Evolutionary conservation across 2,888 invertebrate genomes (phyloP).

Genomic region (Harpagoxenus sublaevis): DNA sequence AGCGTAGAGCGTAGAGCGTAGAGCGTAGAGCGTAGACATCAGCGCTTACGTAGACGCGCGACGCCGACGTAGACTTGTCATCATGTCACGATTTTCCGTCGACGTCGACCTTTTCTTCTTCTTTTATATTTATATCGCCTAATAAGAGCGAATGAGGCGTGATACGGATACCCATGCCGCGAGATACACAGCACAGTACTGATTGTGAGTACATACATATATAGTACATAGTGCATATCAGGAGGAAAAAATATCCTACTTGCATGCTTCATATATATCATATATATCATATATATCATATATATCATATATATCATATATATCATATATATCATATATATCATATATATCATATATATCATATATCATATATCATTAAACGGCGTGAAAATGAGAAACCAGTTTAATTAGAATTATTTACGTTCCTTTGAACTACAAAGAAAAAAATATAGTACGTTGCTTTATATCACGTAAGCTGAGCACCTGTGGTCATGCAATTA

Average conservation of each 20-base stretch:
- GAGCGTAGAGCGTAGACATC: too few species aligned
- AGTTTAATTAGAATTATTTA: constrained; percentile 6
- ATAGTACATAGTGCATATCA: too few species aligned
- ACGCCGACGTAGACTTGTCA: too few species aligned
- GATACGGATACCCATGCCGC: too few species aligned
- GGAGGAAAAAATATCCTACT: constrained; percentile 38
- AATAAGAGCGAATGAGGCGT: too few species aligned
- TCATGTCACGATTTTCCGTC: too few species aligned
- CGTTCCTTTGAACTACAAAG: constrained; percentile 63
- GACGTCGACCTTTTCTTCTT: too few species aligned
- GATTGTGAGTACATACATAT: too few species aligned
- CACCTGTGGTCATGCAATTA: constrained; percentile 38
- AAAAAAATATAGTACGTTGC: constrained; percentile 52
- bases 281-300: not conserved
- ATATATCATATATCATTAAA: constrained; percentile 9
- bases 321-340: not conserved
- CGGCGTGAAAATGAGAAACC: not conserved
- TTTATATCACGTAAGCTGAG: constrained; percentile 47
- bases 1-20: too few species aligned
- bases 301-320: not conserved
- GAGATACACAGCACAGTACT: too few species aligned
- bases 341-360: not conserved
- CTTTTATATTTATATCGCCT: too few species aligned
- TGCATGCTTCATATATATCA: constrained; percentile 1
- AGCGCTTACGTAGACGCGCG: too few species aligned